phyloP scores from a whole-genome alignment of 1,140 invertebrate species.

The Zaprionus ghesquierei region DNA sequence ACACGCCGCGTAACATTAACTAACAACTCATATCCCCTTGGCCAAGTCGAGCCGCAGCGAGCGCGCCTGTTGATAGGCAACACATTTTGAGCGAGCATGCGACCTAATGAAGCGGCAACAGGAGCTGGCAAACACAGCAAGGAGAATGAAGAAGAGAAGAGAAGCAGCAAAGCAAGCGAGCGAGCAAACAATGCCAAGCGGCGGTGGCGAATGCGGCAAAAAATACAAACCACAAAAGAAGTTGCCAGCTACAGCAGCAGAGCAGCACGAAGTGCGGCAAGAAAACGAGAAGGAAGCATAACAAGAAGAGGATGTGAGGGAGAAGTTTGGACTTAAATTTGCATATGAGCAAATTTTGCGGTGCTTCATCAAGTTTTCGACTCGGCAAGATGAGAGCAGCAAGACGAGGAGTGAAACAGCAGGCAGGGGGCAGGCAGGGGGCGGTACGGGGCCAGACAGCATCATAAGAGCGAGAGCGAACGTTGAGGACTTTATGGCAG shows the following conservation, averaged over 20 bases:
- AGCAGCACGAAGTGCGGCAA: background rate
- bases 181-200: constrained; percentile 51
- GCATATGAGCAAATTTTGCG: constrained; percentile 51
- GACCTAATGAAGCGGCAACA: constrained; percentile 69
- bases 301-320: background rate
- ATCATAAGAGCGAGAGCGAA: background rate
- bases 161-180: constrained; percentile 4
- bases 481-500: constrained; percentile 28
- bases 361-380: constrained; percentile 44
- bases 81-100: constrained; percentile 48
- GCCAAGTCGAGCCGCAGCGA: background rate
- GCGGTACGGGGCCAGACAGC: background rate
- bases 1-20: constrained; percentile 65
- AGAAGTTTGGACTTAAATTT: constrained; percentile 29
- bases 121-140: constrained; percentile 8
- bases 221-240: constrained; percentile 19
- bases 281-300: background rate
- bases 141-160: background rate
- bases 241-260: constrained; percentile 4
- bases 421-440: background rate
- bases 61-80: constrained; percentile 67
- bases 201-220: background rate
- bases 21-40: constrained; percentile 78
- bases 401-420: background rate
- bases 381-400: background rate